Conservation (phyloP, 2,888 invertebrate species). For the Melanostoma scalare region DNA sequence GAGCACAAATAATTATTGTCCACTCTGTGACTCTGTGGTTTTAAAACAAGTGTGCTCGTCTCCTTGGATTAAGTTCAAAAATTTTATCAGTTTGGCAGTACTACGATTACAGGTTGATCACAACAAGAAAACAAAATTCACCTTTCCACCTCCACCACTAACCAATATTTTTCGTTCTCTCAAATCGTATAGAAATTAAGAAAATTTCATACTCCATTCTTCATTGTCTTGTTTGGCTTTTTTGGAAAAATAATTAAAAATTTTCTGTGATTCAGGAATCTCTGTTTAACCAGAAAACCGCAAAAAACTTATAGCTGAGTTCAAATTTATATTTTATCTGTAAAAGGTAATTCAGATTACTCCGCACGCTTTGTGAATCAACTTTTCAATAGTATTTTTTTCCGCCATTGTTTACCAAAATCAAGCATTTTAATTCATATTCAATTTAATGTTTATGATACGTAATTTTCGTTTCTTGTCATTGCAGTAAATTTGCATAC, state of each 20-base stretch:
- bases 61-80: too few species aligned
- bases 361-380: not conserved
- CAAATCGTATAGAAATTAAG: too few species aligned
- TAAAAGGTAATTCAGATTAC: not conserved
- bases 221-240: not conserved
- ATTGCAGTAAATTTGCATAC: slow-evolving; percentile 5
- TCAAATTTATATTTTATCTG: too few species aligned
- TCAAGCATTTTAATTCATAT: not conserved
- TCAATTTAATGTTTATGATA: not conserved
- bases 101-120: too few species aligned
- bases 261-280: slow-evolving; percentile 26
- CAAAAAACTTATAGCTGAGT: too few species aligned
- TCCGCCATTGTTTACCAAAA: slow-evolving; percentile 63
- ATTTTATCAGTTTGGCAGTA: too few species aligned
- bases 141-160: too few species aligned
- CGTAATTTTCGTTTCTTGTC: slow-evolving; percentile 11
- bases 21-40: too few species aligned
- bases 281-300: not conserved
- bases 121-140: too few species aligned
- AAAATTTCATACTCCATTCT: not conserved
- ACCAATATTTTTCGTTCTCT: too few species aligned
- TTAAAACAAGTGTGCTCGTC: too few species aligned
- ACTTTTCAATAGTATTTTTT: not conserved
- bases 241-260: slow-evolving; percentile 36
- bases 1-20: too few species aligned